Evolutionary conservation across 1,140 invertebrate species (phyloP).

Genomic region (Episyrphus balteatus): DNA sequence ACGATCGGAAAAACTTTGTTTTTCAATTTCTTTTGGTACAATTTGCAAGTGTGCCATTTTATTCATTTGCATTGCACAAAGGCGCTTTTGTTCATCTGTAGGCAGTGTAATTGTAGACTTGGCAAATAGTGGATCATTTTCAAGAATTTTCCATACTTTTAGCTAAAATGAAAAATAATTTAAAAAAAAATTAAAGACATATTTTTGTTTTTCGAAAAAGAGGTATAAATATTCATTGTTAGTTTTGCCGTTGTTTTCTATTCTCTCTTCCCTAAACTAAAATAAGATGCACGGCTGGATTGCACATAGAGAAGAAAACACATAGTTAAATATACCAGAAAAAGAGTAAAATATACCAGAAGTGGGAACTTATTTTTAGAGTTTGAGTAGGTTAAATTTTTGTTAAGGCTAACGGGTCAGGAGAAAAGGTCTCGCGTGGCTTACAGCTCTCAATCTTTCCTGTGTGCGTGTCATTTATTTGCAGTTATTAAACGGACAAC

Average conservation of each 20-base stretch:
- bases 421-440: no score
- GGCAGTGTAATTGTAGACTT: slow-evolving; percentile 42
- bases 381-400: no score
- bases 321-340: no score
- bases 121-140: slow-evolving; percentile 71
- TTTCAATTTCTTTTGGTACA: slow-evolving; percentile 44
- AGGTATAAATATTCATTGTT: neutral
- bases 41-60: slow-evolving; percentile 45
- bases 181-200: slow-evolving; percentile 1
- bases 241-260: neutral
- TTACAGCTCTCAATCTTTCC: no score
- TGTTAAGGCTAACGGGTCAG: no score
- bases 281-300: no score
- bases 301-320: no score
- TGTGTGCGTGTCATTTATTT: no score
- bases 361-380: no score
- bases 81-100: slow-evolving; percentile 60
- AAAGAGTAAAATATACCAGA: no score
- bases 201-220: neutral
- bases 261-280: neutral
- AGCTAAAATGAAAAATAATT: slow-evolving; percentile 46
- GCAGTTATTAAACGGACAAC: no score
- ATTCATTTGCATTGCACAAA: slow-evolving; percentile 50
- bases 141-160: slow-evolving; percentile 66
- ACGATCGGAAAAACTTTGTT: slow-evolving; percentile 50